Conservation (phyloP, 2,113 vertebrate genomes). For the Diadophis punctatus region DNA sequence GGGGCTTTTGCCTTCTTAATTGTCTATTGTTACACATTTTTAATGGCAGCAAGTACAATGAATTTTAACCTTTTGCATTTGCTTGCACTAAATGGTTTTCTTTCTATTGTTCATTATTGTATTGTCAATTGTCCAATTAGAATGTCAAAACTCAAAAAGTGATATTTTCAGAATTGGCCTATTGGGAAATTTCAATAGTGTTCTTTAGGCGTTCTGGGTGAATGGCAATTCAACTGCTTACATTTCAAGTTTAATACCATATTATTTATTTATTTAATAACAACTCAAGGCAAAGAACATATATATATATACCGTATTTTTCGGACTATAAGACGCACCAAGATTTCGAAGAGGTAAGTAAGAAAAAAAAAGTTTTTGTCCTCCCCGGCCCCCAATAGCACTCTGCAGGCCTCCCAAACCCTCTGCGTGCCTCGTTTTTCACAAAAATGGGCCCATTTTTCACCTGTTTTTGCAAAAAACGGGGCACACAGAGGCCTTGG, state of each 20-base stretch:
- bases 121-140: neutral
- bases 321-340: no score
- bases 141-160: neutral
- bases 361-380: no score
- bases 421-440: no score
- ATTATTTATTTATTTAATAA: neutral
- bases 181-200: neutral
- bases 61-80: neutral
- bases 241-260: neutral
- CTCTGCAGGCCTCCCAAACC: no score
- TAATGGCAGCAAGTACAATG: neutral
- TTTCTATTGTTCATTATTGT: neutral
- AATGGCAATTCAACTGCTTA: neutral
- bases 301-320: no score
- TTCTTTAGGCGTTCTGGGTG: neutral
- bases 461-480: no score
- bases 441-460: no score
- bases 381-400: no score
- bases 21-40: neutral
- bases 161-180: neutral
- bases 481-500: no score
- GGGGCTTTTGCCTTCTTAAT: neutral
- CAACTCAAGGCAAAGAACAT: neutral
- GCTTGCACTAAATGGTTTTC: neutral
- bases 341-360: no score